Evolutionary conservation across 2,888 invertebrate species (phyloP), one percentile per base, ranked within the genome.

Genomic region (Kuschelorhynchus macadamiae): DNA sequence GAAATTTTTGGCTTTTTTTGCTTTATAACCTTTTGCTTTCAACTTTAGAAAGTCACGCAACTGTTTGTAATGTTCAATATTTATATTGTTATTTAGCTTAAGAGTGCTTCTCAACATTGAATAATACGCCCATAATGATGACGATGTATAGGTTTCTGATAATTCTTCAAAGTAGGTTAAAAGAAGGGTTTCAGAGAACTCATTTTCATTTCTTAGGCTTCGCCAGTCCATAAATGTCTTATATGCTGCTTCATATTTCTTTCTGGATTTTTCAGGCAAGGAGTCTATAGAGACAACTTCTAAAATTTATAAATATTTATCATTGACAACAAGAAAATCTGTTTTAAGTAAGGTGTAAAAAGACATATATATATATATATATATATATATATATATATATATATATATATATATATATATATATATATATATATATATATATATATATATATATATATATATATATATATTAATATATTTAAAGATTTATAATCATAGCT

Each of bases 1-100:
- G n/a, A 79, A 77, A 14, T 59, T 71, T 68, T 75, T 74, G 1
- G 79, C 74, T 70, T 78, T 55, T 77, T 78, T 79, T 32, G 76
- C 63, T 47, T 39, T 25, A 68, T 75, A 79, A 33, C 79, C 79
- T 11, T 70, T 17, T 8, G 71, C 67, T 50, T 72, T 71, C 1
- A 30, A 11, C 70, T 76, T 78, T 39, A 79, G 64, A 56, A 77
- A 78, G 7, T 61, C 70, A 11, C 60, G 36, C 33, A 74, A 39
- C 57, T 62, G 65, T 16, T 17, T 11, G 21, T 74, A 74, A 16
- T 49, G 57, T 41, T 57, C 60, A 53, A 74, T 71, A 30, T 75
- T 60, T 14, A 71, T 32, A 2, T 14, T 25, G 12, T 57, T n/a
- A 20, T 57, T 44, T 16, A 57, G 5, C n/a, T 21, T 46, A 0